Evolutionary conservation across 2,888 invertebrate genomes (phyloP).

Genomic region (Clunio marinus): DNA sequence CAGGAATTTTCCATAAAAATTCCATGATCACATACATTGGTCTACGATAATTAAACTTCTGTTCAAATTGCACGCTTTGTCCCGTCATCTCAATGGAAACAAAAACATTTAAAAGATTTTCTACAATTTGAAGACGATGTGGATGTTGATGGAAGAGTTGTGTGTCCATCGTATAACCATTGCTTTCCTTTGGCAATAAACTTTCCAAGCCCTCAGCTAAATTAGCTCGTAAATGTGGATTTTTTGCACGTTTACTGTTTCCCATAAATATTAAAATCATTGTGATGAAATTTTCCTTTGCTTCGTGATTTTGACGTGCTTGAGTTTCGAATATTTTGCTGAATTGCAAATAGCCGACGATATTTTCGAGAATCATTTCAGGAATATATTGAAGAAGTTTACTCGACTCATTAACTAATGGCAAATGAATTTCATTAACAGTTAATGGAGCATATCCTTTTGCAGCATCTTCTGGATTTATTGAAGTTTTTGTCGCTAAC

Average conservation of each 20-base stretch:
- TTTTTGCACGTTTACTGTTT: slow-evolving; percentile 71
- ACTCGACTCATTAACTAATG: slow-evolving; percentile 61
- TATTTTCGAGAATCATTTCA: slow-evolving; percentile 84
- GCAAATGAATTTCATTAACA: slow-evolving; percentile 58
- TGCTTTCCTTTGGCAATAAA: slow-evolving; percentile 69
- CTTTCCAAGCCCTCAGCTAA: slow-evolving; percentile 86
- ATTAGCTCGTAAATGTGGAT: slow-evolving; percentile 88
- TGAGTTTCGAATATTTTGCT: slow-evolving; percentile 61
- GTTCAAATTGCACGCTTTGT: slow-evolving; percentile 91
- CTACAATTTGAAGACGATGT: slow-evolving; percentile 68
- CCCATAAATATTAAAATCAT: slow-evolving; percentile 87
- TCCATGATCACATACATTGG: slow-evolving; percentile 94
- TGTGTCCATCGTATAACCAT: slow-evolving; percentile 54
- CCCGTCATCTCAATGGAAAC: slow-evolving; percentile 98
- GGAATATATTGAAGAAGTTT: slow-evolving; percentile 72
- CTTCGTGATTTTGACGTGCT: slow-evolving; percentile 63
- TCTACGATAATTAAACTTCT: slow-evolving; percentile 92
- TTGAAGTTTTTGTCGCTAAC: slow-evolving; percentile 59
- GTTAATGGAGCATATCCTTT: slow-evolving; percentile 60
- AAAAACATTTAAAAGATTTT: slow-evolving; percentile 81
- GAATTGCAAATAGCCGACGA: slow-evolving; percentile 73
- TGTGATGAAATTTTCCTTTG: slow-evolving; percentile 64
- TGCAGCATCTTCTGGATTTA: slow-evolving; percentile 47
- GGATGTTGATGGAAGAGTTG: slow-evolving; percentile 74
- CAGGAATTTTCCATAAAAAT: slow-evolving; percentile 79